Percentiles rank a stretch among this genome's conserved stretches.
These are phyloP conservation scores for Scaptomyza cyrtandrae DNA, from an alignment of 2,888 invertebrate species.

Conservation along the genomic window DNA sequence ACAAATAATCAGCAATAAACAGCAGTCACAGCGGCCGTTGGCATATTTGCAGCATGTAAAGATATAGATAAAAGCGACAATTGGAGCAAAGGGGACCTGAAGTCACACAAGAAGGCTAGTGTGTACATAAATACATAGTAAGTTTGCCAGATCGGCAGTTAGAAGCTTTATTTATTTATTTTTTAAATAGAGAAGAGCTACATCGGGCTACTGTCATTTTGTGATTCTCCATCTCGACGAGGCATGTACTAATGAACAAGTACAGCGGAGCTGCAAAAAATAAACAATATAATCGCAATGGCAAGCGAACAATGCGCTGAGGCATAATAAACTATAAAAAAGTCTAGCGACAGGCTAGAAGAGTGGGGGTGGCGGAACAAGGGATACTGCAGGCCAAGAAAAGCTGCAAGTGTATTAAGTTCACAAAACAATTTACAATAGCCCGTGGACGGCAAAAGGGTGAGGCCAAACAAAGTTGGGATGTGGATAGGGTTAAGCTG, in stretches of 20 bases:
- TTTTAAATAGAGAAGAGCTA: conserved; percentile 16
- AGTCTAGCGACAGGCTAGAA: not conserved
- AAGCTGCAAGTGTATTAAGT: conserved; percentile 80
- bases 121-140: not conserved
- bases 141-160: conserved; percentile 35
- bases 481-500: not conserved
- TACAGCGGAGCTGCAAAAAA: conserved; percentile 37
- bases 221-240: conserved; percentile 28
- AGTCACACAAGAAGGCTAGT: not conserved
- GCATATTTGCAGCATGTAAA: conserved; percentile 65
- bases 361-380: conserved; percentile 9
- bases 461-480: conserved; percentile 17
- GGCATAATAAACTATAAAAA: conserved; percentile 53
- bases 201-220: conserved; percentile 49
- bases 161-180: conserved; percentile 17
- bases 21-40: conserved; percentile 34
- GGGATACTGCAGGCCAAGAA: conserved; percentile 15
- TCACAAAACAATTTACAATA: conserved; percentile 82
- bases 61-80: conserved; percentile 44
- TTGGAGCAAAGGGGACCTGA: conserved; percentile 16
- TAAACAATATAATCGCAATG: conserved; percentile 39
- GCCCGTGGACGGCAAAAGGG: conserved; percentile 37
- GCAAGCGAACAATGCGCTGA: conserved; percentile 45
- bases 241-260: conserved; percentile 59
- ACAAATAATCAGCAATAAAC: conserved; percentile 73